Base-by-base conservation (phyloP, 1,140 invertebrate species). In the Battus philenor region DNA sequence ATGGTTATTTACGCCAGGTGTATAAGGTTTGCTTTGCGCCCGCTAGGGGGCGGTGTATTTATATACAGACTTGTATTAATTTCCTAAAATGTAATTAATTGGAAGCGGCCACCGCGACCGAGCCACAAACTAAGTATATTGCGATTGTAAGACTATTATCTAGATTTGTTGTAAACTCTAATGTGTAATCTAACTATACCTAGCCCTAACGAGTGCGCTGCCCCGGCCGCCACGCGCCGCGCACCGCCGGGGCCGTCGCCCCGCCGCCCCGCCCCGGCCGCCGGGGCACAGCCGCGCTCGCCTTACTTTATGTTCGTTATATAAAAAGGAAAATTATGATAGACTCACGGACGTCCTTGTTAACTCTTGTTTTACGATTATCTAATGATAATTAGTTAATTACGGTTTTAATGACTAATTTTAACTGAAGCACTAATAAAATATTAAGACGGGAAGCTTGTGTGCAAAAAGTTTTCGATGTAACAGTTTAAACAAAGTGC, bases 351-450 rank as follows among this genome's bases (percentile, higher is more conserved):
- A 69, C 70, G 79, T 86, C 83, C 83, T 86, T 75, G 67, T 72
- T 84, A 58, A 75, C 75, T 82, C 67, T 74, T 76, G 62, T 66
- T 58, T 66, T 68, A 67, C 56, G 44, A 70, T 65, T 70, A 81
- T 72, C 77, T 86, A 86, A 86, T 85, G 78, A 86, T 87, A 87
- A 87, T 87, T 87, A 87, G 86, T 87, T 87, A 86, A 87, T 87
- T 87, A 87, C 86, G 86, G 86, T 87, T 86, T 80, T 76, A 86
- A 86, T 83, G 75, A 83, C 78, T 87, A 84, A 86, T 82, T 84
- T 76, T 82, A 83, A 84, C 68, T 62, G 69, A 77, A 79, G 63
- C 77, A 79, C 73, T 82, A 78, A 41, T 41, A 41, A 84, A 79
- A 52, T 52, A 50, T 59, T 78, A 78, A 82, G 68, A 77, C 61